phyloP scores from a whole-genome alignment of 2,888 invertebrate genomes.

The Cataglyphis albicans region DNA sequence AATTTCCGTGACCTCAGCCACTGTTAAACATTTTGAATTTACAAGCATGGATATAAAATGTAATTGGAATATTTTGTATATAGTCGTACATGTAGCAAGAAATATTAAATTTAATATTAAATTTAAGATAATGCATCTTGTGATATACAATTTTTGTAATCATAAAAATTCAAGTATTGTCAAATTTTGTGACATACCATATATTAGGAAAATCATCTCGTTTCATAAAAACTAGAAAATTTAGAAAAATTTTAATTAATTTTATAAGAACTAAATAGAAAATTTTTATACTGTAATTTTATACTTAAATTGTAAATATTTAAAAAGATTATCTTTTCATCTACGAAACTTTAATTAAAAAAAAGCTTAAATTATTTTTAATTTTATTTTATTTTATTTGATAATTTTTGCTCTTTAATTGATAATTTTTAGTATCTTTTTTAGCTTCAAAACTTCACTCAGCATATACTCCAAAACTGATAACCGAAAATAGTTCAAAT shows the following conservation, averaged over 20 bases:
- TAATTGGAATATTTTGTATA: background rate
- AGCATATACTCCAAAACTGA: background rate
- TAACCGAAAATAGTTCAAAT: constrained; percentile 19
- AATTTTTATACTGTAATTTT: background rate
- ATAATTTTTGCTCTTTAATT: background rate
- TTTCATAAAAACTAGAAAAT: background rate
- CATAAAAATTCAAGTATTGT: background rate
- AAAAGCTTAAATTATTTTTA: background rate
- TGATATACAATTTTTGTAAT: background rate
- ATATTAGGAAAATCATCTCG: background rate
- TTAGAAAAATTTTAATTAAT: background rate
- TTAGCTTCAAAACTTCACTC: background rate
- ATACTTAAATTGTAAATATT: background rate
- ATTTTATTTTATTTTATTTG: background rate
- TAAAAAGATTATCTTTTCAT: background rate
- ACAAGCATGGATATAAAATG: constrained; percentile 1
- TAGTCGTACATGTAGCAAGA: background rate
- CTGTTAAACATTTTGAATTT: background rate
- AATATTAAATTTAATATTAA: background rate
- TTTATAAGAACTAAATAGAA: background rate
- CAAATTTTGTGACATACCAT: background rate
- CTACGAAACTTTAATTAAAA: background rate
- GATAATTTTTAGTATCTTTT: background rate
- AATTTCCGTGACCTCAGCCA: background rate
- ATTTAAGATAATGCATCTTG: background rate